Conservation (phyloP, 2,113 vertebrate species). For the Lasiurus borealis region DNA sequence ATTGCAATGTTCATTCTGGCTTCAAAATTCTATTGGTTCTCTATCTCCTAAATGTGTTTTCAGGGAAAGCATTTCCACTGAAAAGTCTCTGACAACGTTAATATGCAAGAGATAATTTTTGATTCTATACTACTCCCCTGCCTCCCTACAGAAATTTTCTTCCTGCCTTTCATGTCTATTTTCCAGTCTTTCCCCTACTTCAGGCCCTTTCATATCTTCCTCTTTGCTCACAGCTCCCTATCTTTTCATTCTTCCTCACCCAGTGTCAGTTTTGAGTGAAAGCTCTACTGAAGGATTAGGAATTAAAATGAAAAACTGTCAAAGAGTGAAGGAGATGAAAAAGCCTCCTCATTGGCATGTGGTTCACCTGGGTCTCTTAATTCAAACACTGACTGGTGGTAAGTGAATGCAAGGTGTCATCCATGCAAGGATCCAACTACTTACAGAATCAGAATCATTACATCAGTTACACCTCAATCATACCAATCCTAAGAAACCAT, state of each 20-base stretch:
- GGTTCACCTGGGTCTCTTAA: neutral
- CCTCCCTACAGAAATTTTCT: neutral
- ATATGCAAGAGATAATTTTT: neutral
- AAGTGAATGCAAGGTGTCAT: neutral
- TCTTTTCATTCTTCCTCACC: neutral
- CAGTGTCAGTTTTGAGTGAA: neutral
- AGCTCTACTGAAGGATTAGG: neutral
- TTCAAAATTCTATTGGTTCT: neutral
- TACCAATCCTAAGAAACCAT: neutral
- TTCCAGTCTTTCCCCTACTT: neutral
- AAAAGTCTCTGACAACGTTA: neutral
- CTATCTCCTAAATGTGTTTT: neutral
- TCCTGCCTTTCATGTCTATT: neutral
- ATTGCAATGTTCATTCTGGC: neutral
- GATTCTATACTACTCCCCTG: neutral
- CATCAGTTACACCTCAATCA: neutral
- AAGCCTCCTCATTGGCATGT: fast-evolving
- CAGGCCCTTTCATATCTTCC: too few species aligned
- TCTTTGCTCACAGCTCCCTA: neutral
- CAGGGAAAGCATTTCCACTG: neutral
- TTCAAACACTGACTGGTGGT: neutral
- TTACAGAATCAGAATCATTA: neutral
- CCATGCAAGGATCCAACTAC: neutral
- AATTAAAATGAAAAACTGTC: neutral
- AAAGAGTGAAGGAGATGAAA: neutral